Evolutionary conservation across 2,888 invertebrate genomes (phyloP).

Genomic region (Apamea anceps): DNA sequence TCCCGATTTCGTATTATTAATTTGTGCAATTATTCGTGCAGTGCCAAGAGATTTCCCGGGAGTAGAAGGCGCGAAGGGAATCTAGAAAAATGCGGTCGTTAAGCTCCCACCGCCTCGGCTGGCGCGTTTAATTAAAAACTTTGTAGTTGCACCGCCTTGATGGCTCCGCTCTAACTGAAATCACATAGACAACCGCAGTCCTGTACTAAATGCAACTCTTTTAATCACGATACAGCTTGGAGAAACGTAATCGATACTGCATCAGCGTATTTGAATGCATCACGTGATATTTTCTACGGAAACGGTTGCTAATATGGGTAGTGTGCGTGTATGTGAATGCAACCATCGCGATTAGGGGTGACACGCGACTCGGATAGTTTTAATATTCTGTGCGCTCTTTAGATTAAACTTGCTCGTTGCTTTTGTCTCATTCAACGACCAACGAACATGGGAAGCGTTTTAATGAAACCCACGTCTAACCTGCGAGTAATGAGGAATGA

Average conservation of each 20-base stretch:
- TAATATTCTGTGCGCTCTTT: constrained; percentile 72
- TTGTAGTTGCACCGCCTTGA: constrained; percentile 81
- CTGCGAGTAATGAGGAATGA: constrained; percentile 54
- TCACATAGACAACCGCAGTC: constrained; percentile 68
- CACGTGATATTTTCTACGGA: constrained; percentile 49
- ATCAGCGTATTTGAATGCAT: constrained; percentile 49
- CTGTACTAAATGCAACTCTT: constrained; percentile 59
- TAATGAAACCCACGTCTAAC: constrained; percentile 65
- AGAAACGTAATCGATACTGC: constrained; percentile 39
- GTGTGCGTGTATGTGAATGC: constrained; percentile 65
- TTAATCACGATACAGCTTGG: constrained; percentile 42
- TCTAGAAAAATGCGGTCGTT: constrained; percentile 88
- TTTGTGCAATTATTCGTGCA: constrained; percentile 85
- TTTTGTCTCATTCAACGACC: constrained; percentile 65
- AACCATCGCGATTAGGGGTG: constrained; percentile 66
- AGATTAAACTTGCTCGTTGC: constrained; percentile 65
- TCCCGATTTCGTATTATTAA: constrained; percentile 85
- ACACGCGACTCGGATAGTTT: constrained; percentile 68
- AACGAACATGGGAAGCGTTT: constrained; percentile 57
- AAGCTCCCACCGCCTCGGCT: constrained; percentile 77
- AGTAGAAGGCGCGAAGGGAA: constrained; percentile 80
- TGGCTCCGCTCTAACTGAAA: constrained; percentile 71
- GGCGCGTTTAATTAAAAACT: constrained; percentile 87
- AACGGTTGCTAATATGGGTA: constrained; percentile 58
- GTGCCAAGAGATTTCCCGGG: constrained; percentile 84